Percentiles rank a stretch among this genome's conserved stretches.
These are phyloP conservation scores for Achatina immaculata DNA, from an alignment of 1,140 invertebrate species.

Conservation along the genomic window DNA sequence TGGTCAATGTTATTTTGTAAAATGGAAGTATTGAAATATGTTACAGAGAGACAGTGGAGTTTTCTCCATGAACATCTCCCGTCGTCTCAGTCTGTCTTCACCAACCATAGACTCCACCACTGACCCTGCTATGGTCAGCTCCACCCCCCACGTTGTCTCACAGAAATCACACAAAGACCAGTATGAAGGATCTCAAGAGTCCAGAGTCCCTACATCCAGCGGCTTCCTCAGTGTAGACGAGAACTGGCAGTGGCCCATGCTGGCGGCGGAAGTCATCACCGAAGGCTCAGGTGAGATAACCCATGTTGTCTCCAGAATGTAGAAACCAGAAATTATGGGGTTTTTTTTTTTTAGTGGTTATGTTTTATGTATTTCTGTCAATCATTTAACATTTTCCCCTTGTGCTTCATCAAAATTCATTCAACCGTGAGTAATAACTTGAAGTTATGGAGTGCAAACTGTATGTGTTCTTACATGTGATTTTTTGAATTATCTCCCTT, in stretches of 20 bases:
- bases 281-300: slow-evolving; percentile 12
- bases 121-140: slow-evolving; percentile 31
- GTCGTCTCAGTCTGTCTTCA: slow-evolving; percentile 55
- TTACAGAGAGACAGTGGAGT: slow-evolving; percentile 30
- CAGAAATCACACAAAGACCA: neutral
- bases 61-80: neutral
- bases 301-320: neutral
- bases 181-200: slow-evolving; percentile 1
- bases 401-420: too few relatives aligned
- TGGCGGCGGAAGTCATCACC: slow-evolving; percentile 4
- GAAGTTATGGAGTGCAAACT: too few relatives aligned
- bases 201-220: neutral
- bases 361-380: neutral
- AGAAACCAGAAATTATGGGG: neutral
- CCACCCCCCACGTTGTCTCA: neutral
- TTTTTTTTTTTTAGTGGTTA: neutral
- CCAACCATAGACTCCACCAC: slow-evolving; percentile 64
- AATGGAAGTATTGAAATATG: neutral
- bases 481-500: too few relatives aligned
- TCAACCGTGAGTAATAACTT: too few relatives aligned
- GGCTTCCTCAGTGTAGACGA: neutral
- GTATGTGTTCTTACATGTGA: too few relatives aligned
- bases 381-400: too few relatives aligned
- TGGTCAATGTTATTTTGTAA: neutral
- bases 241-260: neutral